These are phyloP conservation scores for Haemorhous mexicanus DNA, from an alignment of 2,113 vertebrate species.

Conservation along the genomic window DNA sequence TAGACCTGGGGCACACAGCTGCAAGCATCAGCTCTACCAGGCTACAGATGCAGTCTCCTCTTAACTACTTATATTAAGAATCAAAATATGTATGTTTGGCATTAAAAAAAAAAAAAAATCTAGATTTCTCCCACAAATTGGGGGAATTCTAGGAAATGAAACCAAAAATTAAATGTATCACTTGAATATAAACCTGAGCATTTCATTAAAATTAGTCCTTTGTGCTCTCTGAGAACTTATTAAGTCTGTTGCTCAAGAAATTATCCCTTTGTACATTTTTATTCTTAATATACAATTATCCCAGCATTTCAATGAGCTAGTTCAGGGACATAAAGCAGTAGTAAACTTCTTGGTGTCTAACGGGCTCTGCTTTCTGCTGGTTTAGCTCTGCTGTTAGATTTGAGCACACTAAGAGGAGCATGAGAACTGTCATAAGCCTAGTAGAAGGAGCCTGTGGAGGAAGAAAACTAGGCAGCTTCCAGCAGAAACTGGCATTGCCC, in stretches of 20 bases:
- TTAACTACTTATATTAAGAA: neutral
- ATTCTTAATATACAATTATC: neutral
- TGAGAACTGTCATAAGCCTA: neutral
- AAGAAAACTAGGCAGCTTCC: neutral
- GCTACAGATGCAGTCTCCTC: neutral
- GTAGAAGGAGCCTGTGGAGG: neutral
- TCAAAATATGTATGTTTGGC: neutral
- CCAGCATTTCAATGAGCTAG: neutral
- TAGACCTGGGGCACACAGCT: neutral
- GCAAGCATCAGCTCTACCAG: neutral
- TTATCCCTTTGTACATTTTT: neutral
- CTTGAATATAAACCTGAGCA: neutral
- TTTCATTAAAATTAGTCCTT: neutral
- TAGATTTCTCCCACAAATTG: neutral
- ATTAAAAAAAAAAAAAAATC: rapidly evolving
- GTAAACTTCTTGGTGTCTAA: neutral
- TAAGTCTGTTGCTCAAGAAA: neutral
- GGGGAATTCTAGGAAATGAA: neutral
- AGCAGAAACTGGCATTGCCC: neutral
- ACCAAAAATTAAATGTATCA: neutral
- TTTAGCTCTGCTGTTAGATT: neutral
- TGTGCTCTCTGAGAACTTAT: neutral
- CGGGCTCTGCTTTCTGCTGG: neutral
- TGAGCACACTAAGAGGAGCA: neutral
- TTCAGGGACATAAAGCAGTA: neutral